Base-by-base conservation (phyloP, 1,140 invertebrate species). In the Trichonephila inaurata region DNA sequence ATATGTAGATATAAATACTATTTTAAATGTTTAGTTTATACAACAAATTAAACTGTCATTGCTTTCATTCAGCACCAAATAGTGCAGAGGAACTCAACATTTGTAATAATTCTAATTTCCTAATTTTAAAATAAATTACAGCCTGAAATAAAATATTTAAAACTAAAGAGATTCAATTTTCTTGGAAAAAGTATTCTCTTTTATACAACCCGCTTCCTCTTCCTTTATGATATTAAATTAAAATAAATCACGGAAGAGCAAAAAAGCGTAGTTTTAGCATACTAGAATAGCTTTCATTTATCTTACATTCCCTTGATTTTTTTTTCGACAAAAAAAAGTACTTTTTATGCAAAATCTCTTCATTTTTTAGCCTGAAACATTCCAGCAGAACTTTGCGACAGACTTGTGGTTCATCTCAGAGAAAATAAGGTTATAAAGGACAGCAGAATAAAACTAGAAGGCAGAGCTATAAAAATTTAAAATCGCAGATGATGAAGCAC, bases 401-500 rank as follows among this genome's bases (percentile, higher is more conserved):
- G 4, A 77, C 28, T 33, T 77, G 24, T 77, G 72, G 28, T 33
- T 40, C 28, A 77, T 33, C 33, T 77, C 28, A 77, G 28, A 33
- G 28, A 40, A 77, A 77, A 77, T 19, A 77, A 77, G 72, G 72
- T 77, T 77, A 77, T 33, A 77, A 33, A 77, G 33, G 16, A 33
- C 28, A 40, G 28, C 28, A 77, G 28, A 77, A 77, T 33, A 12
- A 77, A 77, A 77, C 28, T 77, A 40, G 16, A 33, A 40, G 18
- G 28, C 72, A 19, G 14, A 33, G 16, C 28, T 40, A 51, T 51
- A 77, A 77, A 77, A 77, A 28, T 77, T 77, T 77, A 33, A 77
- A 77, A 24, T 33, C 28, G 33, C 10, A 77, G 72, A 77, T 77
- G 72, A 77, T 77, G 72, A 33, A 77, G 24, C 72, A 77, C 72